Conservation (phyloP, 2,888 invertebrate genomes). For the Hyppa rectilinea region DNA sequence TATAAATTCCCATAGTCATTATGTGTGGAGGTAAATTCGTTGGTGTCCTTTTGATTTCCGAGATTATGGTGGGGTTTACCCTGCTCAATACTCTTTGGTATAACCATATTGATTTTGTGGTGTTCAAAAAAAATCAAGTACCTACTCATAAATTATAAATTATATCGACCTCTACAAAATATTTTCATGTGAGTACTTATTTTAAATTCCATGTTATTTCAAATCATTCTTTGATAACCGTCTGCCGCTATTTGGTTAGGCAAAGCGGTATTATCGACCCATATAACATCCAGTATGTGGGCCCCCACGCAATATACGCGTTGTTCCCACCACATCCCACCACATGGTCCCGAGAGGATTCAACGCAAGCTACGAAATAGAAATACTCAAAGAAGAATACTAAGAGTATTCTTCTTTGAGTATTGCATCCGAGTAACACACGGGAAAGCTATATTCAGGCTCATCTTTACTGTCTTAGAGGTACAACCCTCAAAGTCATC, state of each 20-base stretch:
- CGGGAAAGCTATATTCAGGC: background rate
- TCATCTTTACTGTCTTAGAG: slow-evolving; percentile 1
- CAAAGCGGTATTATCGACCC: slow-evolving; percentile 8
- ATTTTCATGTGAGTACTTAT: background rate
- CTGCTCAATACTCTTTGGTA: background rate
- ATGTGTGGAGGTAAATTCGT: slow-evolving; percentile 35
- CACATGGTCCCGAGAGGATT: background rate
- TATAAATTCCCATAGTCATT: slow-evolving; percentile 44
- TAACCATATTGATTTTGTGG: background rate
- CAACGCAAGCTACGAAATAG: background rate
- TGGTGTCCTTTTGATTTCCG: slow-evolving; percentile 31
- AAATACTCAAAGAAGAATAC: background rate
- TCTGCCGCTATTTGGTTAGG: slow-evolving; percentile 5
- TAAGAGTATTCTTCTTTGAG: background rate
- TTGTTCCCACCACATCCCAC: too few species aligned
- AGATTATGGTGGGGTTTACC: slow-evolving; percentile 30
- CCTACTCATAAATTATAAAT: slow-evolving; percentile 14
- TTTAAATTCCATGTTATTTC: background rate
- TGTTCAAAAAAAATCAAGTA: slow-evolving; percentile 6
- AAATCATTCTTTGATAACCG: background rate
- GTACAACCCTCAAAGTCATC: slow-evolving; percentile 23
- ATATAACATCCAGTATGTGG: background rate
- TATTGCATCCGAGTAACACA: background rate
- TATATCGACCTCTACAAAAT: background rate
- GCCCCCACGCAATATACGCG: background rate